Conservation (phyloP, 1,140 invertebrate genomes). For the Lucilia cuprina region DNA sequence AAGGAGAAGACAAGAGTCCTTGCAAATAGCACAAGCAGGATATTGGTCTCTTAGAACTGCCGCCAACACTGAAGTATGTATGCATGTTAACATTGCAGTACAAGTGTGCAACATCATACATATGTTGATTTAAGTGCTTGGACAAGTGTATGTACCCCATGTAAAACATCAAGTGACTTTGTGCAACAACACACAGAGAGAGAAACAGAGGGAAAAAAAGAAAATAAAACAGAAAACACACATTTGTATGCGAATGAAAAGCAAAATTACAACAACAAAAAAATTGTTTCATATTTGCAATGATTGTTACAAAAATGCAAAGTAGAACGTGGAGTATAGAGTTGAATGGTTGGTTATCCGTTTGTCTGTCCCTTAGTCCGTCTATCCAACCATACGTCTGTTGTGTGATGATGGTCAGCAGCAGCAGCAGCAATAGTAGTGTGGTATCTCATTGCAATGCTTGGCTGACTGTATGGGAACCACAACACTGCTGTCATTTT, state of each 20-base stretch:
- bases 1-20: too few species aligned
- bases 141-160: conserved; percentile 22
- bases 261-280: neutral
- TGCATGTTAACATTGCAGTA: neutral
- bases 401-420: neutral
- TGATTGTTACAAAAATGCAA: conserved; percentile 8
- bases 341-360: neutral
- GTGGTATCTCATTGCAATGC: neutral
- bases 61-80: too few species aligned
- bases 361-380: neutral
- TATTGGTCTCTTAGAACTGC: too few species aligned
- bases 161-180: conserved; percentile 32
- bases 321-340: conserved; percentile 1
- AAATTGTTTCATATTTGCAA: neutral
- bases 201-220: too few species aligned
- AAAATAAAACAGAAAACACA: neutral
- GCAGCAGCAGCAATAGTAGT: neutral
- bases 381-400: neutral
- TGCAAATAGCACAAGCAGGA: too few species aligned
- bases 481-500: conserved; percentile 31
- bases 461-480: conserved; percentile 23
- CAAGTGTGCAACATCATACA: conserved; percentile 21
- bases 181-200: neutral
- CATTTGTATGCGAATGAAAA: neutral
- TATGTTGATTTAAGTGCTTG: conserved; percentile 34